Evolutionary conservation across 1,140 invertebrate genomes (phyloP).

Genomic region (Nixonia krombeini): DNA sequence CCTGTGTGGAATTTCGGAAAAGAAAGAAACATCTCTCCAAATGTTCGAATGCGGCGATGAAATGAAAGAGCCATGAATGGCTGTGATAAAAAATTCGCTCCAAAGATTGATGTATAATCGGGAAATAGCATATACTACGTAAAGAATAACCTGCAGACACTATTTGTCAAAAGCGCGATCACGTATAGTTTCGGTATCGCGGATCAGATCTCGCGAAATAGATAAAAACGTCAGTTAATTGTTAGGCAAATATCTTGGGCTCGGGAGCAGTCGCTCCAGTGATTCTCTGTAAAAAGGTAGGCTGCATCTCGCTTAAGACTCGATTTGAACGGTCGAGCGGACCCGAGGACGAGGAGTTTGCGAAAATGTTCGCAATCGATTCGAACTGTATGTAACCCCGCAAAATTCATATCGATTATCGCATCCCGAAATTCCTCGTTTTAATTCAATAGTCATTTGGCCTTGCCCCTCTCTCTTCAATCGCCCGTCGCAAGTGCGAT

Average conservation of each 20-base stretch:
- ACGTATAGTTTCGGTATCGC: no score
- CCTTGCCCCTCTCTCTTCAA: conserved; percentile 12
- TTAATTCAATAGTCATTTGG: conserved; percentile 28
- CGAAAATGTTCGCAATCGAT: not conserved
- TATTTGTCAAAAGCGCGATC: no score
- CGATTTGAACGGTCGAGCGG: not conserved
- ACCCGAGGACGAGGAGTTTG: not conserved
- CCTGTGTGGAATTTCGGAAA: conserved; percentile 11
- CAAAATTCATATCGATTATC: conserved; percentile 28
- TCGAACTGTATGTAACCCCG: conserved; percentile 7
- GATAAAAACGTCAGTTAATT: not conserved
- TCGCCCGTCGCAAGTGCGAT: conserved; percentile 1
- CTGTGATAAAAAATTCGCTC: conserved; percentile 6
- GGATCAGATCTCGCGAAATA: not conserved
- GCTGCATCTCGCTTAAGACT: not conserved
- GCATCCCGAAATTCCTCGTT: conserved; percentile 12
- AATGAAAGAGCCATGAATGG: conserved; percentile 23
- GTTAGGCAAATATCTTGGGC: not conserved
- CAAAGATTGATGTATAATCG: not conserved
- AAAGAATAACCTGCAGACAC: not conserved
- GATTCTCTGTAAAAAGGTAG: not conserved
- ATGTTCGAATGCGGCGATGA: conserved; percentile 16
- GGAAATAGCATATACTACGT: not conserved
- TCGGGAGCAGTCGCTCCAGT: not conserved
- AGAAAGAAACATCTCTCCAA: conserved; percentile 9